A percentile compares a stretch with the other conserved stretches of the same genome.
Conservation (phyloP, 2,113 vertebrate species). For the Paratilapia polleni region DNA sequence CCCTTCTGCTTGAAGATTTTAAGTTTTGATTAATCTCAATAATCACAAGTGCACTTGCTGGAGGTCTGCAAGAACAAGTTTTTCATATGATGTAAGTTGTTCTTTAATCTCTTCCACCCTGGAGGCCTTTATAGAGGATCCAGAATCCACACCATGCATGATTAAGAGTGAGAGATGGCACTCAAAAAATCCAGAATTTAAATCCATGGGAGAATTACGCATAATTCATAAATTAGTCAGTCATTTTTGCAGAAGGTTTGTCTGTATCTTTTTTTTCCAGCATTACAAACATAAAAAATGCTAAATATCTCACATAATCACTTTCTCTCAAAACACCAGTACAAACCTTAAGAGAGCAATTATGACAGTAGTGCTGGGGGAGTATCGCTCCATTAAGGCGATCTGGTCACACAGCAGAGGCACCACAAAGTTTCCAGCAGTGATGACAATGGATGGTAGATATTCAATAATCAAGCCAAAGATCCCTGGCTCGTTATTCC, state of each 20-base stretch:
- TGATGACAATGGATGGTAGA: constrained; percentile 89
- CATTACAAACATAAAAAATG: neutral
- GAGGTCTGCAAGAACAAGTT: neutral
- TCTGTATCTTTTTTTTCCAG: neutral
- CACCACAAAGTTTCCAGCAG: constrained; percentile 85
- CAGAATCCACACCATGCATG: neutral
- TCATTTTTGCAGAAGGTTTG: too few species aligned
- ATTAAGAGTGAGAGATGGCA: neutral
- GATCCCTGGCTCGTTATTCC: constrained; percentile 28
- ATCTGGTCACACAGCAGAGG: constrained; percentile 83
- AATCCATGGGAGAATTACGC: neutral
- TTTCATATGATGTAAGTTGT: neutral
- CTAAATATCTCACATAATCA: neutral
- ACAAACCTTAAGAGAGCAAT: constrained; percentile 78
- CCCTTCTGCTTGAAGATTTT: neutral
- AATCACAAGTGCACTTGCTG: too few species aligned
- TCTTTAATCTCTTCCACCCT: neutral
- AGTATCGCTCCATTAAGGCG: constrained; percentile 80
- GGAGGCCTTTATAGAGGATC: neutral
- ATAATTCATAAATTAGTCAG: neutral
- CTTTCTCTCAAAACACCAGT: neutral
- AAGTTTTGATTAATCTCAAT: neutral
- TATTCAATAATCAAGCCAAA: constrained; percentile 80
- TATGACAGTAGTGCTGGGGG: constrained; percentile 81
- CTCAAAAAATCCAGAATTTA: neutral